Evolutionary conservation across 2,113 vertebrate genomes (phyloP), one percentile per base, ranked within the genome.

Genomic region (Calidris pygmaea): DNA sequence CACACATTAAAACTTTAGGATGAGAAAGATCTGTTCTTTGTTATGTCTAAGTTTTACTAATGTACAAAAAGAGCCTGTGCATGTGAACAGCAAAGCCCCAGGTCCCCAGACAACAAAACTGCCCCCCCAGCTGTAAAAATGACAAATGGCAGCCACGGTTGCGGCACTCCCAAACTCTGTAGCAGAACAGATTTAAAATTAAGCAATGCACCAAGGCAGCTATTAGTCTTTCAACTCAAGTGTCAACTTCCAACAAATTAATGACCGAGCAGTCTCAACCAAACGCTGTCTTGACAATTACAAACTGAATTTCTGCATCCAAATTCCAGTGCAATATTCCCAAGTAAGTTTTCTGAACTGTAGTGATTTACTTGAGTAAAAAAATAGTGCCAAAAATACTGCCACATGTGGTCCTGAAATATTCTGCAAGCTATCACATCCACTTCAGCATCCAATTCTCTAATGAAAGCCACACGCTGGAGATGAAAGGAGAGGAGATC

Each of bases 401-500:
- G 55, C 41, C 0, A 2, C 32, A 58, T 12, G 65, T 21, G 43
- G 37, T 50, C 89, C 62, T 79, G 45, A 89, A 87, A 66, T 50
- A 66, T 62, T 80, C 73, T 91, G 53, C 73, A 92, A 85, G 60
- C 41, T 70, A 90, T 55, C 80, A 59, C 20, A 95, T 90, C 58
- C 63, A 85, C 39, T 90, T 90, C 76, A 80, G 30, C 73, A 78
- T 45, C 45, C 62, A 58, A 8, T 50, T 91, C 89, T 72, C 65
- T 85, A 84, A 85, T 76, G 73, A 82, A 78, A 89, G 53, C 91
- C 71, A 93, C 24, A 41, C 3, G 32, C 27, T 45, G 35, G 50
- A 87, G 95, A 96, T 95, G 84, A 95, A 97, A 92, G 96, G 30
- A 71, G 68, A 60, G 18, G 53, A 95, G 90, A 96, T 93, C 91